Base-by-base conservation (phyloP, 2,888 invertebrate genomes). In the Nephrotoma flavescens region DNA sequence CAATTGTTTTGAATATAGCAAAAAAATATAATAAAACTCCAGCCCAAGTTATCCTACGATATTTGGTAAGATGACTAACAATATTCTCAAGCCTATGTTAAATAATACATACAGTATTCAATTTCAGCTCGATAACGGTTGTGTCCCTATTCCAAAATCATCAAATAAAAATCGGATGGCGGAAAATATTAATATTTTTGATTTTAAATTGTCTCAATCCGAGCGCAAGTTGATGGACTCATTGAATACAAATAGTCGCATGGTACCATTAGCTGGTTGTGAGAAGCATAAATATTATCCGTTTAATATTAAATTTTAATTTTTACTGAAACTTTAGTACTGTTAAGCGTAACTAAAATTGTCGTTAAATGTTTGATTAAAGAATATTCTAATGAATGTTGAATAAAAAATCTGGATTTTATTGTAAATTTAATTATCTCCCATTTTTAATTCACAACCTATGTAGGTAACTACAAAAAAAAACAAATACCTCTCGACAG, bases 11-110 rank as follows among this genome's bases (percentile, higher is more conserved):
- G 88, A 90, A 90, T 31, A 92, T 97, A 86, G 96, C 94, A 0
- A 92, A 93, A 0, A 95, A 94, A 89, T 93, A 95, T 89, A 92
- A 92, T 0, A 96, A 96, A 91, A 93, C 93, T 1, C 89, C 94
- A 0, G 94, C 95, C 0, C 96, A 96, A 91, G 93, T 96, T 2
- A 92, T 96, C 41, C 92, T 96, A 71, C 93, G 95, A 90, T 91
- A 90, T 89, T 89, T 91, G 90, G 91, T 91, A 88, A 71, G 9
- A 31, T 9, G 0, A 47, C 0, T 12, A 47, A 47, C 4, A 47
- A 31, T 31, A 31, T 31, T 31, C 31, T 19, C 31, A 47, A 47
- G 12, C n/a, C 9, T 47, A n/a, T 12, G 31, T 31, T 31, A 31
- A 31, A 31, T 31, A 31, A 31, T 4, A n/a, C n/a, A n/a, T n/a